phyloP scores from a whole-genome alignment of 2,888 invertebrate genomes.

The Petrolisthes cinctipes region DNA sequence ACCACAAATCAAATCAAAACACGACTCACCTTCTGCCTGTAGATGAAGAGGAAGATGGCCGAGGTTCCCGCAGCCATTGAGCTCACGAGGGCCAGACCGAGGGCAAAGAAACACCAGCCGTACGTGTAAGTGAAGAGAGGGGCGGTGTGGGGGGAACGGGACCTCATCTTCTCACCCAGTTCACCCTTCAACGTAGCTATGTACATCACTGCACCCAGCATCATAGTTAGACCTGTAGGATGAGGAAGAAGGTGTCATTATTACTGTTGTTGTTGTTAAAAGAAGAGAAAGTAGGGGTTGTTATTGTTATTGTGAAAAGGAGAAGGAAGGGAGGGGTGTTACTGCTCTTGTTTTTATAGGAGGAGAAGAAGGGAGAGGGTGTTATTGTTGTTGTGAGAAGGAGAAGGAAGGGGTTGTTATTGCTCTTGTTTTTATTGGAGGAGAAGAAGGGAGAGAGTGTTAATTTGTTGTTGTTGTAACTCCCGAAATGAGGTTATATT shows the following conservation, averaged over 20 bases:
- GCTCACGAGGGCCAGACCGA: slow-evolving; percentile 85
- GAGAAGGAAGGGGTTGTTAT: too few species aligned
- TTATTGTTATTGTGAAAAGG: too few species aligned
- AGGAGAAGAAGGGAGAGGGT: too few species aligned
- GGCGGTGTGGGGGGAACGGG: slow-evolving; percentile 82
- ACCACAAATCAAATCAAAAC: background rate
- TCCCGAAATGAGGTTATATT: too few species aligned
- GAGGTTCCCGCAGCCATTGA: slow-evolving; percentile 88
- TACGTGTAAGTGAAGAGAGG: slow-evolving; percentile 87
- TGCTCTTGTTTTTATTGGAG: too few species aligned
- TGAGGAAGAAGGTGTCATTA: background rate
- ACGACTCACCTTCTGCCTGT: slow-evolving; percentile 31
- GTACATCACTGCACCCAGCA: slow-evolving; percentile 91
- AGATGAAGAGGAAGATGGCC: slow-evolving; percentile 87
- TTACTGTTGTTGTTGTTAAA: background rate
- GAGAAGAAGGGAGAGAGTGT: too few species aligned
- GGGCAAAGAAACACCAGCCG: slow-evolving; percentile 85
- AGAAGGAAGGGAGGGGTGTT: too few species aligned
- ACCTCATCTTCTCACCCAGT: slow-evolving; percentile 86
- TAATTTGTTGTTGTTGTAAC: too few species aligned
- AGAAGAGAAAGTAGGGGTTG: too few species aligned
- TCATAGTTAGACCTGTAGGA: slow-evolving; percentile 75
- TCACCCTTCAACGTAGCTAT: slow-evolving; percentile 93
- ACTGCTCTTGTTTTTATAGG: too few species aligned
- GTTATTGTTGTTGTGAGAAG: too few species aligned